Evolutionary conservation across 2,888 invertebrate genomes (phyloP), one percentile per base, ranked within the genome.

Genomic region (Orchestes rusci): DNA sequence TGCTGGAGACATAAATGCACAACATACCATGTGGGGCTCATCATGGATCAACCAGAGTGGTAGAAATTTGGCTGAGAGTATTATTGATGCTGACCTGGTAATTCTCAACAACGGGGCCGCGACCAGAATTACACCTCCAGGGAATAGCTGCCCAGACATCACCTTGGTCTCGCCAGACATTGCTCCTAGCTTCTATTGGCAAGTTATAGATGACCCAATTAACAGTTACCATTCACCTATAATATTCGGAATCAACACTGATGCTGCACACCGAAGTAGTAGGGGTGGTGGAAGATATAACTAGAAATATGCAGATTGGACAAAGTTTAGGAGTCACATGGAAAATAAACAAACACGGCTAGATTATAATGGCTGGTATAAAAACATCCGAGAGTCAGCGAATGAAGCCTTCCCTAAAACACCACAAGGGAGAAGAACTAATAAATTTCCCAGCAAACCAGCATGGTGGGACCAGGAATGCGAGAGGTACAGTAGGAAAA

Each of bases 111-210:
- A 18, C 7, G 36, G 36, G 5, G 20, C n/a, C 12, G 23, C 20
- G 7, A 20, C 36, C 8, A 4, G 23, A 8, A 33, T 36, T 13
- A 20, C 36, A n/a, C 12, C 36, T 13, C 36, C 36, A 5, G 12
- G 13, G n/a, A 36, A 36, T 10, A 36, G 36, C 13, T 36, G 36
- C 13, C 36, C 13, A 12, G 36, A 36, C 20, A 8, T 36, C 7
- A 12, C 36, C 19, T 12, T 36, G 3, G 7, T 36, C 4, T 20
- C 36, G 8, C 5, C 3, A 4, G 10, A 18, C 36, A 18, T 36
- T 12, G 20, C 36, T 4, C 12, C n/a, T 8, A 4, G 15, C 4
- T 36, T 19, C 7, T 8, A 36, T 3, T 36, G 36, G 36, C 4
- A 4, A 4, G 23, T 36, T 3, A 4, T 13, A 4, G 23, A 3